Evolutionary conservation across 2,888 invertebrate species (phyloP), one percentile per base, ranked within the genome.

Genomic region (Pseudococcus longispinus): DNA sequence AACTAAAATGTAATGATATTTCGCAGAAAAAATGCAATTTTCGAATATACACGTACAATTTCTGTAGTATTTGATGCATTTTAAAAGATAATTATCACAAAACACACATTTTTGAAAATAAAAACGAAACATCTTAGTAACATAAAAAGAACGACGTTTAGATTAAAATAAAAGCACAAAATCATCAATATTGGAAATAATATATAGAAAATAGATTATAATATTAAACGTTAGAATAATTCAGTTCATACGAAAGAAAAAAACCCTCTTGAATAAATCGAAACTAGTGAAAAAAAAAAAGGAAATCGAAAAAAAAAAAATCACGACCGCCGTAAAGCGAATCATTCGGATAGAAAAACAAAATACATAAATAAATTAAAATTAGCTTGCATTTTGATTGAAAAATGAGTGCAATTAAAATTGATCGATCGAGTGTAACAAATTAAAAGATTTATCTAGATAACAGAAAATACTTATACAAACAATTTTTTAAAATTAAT

Each of bases 1-100:
- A 80, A 42, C 42, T 80, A 32, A 26, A 20, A 32, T 9, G 42
- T 80, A 37, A 80, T 80, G 26, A 37, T 80, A 37, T 42, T 80
- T 80, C 77, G 15, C 42, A 18, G n/a, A 20, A 80, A 77, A 80
- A 80, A 80, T 80, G 29, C 77, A 42, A 80, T 80, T 80, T 80
- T 42, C n/a, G 18, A 20, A 9, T 20, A 8, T 37, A 80, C 42
- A 42, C 20, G 26, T 37, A 42, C 42, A 20, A 80, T 80, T 80
- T 80, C 29, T 4, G 37, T 42, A 60, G 60, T 80, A 37, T 42
- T 42, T 13, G 18, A 80, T 80, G 42, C 29, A 70, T 80, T 77
- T 80, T 80, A 80, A 37, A n/a, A 80, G 42, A 42, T 80, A 80
- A 80, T 80, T 80, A 80, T 80, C 77, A 80, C 77, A 80, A 80